phyloP scores from a whole-genome alignment of 2,113 vertebrate species.

The Alligator mississippiensis region DNA sequence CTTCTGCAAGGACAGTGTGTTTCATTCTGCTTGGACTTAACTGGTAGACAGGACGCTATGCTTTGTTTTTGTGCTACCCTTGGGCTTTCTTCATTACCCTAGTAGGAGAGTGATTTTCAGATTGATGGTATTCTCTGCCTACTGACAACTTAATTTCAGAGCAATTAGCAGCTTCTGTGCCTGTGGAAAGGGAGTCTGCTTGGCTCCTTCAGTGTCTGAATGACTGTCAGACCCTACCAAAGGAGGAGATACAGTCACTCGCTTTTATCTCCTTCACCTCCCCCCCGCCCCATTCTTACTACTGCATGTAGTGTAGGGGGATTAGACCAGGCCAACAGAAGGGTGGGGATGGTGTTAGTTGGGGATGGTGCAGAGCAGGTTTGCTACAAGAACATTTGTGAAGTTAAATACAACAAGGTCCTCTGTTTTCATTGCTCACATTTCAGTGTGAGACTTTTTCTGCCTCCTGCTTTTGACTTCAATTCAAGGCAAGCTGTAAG shows the following conservation, averaged over 20 bases:
- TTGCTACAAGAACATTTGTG: neutral
- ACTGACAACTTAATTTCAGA: neutral
- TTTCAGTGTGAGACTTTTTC: neutral
- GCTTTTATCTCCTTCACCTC: neutral
- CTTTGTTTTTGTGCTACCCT: neutral
- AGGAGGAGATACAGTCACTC: neutral
- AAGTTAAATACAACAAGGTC: neutral
- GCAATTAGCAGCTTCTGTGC: neutral
- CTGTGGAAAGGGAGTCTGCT: neutral
- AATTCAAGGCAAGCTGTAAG: neutral
- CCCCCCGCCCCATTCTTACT: neutral
- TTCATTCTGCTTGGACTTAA: neutral
- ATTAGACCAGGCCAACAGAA: neutral
- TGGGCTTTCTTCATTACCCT: neutral
- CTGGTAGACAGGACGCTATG: neutral
- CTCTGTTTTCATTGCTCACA: neutral
- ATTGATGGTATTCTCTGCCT: neutral
- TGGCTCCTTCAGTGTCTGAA: neutral
- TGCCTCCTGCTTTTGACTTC: neutral
- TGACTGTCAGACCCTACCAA: neutral
- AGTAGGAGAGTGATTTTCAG: neutral
- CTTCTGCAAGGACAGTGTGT: neutral
- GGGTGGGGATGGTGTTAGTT: neutral
- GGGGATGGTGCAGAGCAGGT: accelerated
- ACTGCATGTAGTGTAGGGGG: neutral